phyloP scores from a whole-genome alignment of 2,888 invertebrate species.

The Tenthredo mesomela region DNA sequence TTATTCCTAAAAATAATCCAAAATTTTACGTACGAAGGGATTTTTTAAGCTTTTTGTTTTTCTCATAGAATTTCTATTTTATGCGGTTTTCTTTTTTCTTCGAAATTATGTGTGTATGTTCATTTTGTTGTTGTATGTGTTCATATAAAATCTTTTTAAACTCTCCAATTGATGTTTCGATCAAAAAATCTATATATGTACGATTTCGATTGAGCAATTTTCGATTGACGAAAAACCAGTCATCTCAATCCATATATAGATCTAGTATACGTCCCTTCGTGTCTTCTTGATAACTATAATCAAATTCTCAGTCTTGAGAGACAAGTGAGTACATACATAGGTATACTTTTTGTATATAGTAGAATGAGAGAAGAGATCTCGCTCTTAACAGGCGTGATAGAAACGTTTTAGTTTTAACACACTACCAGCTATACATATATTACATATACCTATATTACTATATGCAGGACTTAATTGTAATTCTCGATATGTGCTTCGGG shows the following conservation, averaged over 20 bases:
- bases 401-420: slow-evolving; percentile 12
- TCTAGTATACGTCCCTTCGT: neutral
- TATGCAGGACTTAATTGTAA: too few relatives aligned
- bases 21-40: too few relatives aligned
- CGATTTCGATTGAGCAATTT: slow-evolving; percentile 9
- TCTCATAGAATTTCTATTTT: too few relatives aligned
- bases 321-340: neutral
- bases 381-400: neutral
- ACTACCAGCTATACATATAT: too few relatives aligned
- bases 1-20: too few relatives aligned
- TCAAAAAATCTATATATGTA: too few relatives aligned
- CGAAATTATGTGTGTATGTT: too few relatives aligned
- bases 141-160: neutral
- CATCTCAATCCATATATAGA: neutral
- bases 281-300: slow-evolving; percentile 34
- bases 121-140: too few relatives aligned
- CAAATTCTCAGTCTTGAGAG: slow-evolving; percentile 11
- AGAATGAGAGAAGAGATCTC: neutral
- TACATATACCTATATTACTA: too few relatives aligned
- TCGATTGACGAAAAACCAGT: neutral
- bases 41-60: too few relatives aligned
- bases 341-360: too few relatives aligned
- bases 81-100: too few relatives aligned
- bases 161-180: neutral
- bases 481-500: neutral